These are phyloP conservation scores for Gavia stellata DNA, from an alignment of 2,113 vertebrate genomes.

Conservation along the genomic window DNA sequence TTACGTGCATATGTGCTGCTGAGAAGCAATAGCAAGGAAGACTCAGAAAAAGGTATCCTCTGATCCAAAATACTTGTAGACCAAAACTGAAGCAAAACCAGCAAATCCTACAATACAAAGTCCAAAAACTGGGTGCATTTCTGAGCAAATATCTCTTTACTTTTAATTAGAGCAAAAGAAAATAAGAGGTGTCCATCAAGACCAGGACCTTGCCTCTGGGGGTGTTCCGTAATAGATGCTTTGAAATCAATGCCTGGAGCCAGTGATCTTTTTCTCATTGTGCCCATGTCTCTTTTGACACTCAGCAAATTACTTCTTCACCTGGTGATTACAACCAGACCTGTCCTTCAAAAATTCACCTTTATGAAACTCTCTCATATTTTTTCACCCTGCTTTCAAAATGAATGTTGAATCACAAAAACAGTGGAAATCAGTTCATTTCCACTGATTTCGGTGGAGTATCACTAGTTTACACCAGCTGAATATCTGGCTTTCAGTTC, in stretches of 20 bases:
- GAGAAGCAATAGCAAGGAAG: not conserved
- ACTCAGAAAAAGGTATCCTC: not conserved
- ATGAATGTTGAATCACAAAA: not conserved
- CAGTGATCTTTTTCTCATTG: not conserved
- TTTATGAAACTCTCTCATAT: not conserved
- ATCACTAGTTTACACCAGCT: not conserved
- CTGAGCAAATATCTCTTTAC: not conserved
- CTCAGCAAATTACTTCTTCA: conserved; percentile 13
- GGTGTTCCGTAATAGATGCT: not conserved
- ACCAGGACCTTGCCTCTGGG: not conserved
- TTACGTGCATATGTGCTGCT: not conserved
- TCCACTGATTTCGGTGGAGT: not conserved
- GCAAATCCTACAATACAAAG: not conserved
- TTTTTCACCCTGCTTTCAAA: not conserved
- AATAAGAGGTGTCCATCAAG: not conserved
- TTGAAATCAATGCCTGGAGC: not conserved
- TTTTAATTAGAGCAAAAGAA: not conserved
- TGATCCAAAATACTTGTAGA: not conserved
- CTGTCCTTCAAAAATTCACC: not conserved
- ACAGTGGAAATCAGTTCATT: not conserved
- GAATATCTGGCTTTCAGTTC: not conserved
- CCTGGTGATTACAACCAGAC: not conserved
- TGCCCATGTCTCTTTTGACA: not conserved
- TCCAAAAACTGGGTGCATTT: fast-evolving
- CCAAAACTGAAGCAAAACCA: not conserved